Conservation (phyloP, 1,140 invertebrate species). For the Solen grandis region DNA sequence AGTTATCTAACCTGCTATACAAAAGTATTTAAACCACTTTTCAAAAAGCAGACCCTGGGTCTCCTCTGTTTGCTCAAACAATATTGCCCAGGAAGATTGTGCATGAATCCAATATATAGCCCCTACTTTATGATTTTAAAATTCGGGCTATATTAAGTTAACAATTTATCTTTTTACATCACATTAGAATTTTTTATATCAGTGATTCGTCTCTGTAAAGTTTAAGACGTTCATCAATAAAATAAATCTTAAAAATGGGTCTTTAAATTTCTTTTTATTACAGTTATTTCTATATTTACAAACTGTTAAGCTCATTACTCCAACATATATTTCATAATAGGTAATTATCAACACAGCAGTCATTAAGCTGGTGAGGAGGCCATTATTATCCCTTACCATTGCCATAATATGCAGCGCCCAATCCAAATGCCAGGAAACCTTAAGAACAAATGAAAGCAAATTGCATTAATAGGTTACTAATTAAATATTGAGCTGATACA, state of each 20-base stretch:
- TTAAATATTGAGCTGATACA: not conserved
- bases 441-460: not conserved
- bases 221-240: not conserved
- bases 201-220: not conserved
- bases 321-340: not conserved
- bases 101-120: not conserved
- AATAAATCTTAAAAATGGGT: not conserved
- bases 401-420: not conserved
- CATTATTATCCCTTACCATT: not conserved
- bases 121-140: no score
- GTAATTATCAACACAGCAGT: not conserved
- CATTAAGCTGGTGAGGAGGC: not conserved
- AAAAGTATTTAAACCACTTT: not conserved
- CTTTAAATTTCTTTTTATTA: not conserved
- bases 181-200: no score
- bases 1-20: not conserved
- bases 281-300: not conserved
- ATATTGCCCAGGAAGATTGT: not conserved
- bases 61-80: not conserved
- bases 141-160: no score
- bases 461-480: not conserved
- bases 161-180: no score
- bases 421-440: not conserved
- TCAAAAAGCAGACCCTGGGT: not conserved
- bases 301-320: not conserved